Evolutionary conservation across 2,888 invertebrate species (phyloP), one percentile per base, ranked within the genome.

Genomic region (Scelioninae gen. 2): DNA sequence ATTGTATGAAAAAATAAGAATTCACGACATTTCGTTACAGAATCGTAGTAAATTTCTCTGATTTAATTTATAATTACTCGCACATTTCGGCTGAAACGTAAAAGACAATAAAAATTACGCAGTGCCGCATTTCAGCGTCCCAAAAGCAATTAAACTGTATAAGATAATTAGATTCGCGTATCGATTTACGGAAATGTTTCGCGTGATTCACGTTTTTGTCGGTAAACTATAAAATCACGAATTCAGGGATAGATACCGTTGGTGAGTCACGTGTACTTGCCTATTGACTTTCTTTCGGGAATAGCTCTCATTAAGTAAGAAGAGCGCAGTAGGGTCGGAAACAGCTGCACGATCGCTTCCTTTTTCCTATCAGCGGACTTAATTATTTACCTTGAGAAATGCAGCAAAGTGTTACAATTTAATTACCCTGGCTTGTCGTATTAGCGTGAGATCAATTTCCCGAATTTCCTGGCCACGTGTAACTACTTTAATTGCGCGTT

Each of bases 171-270:
- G 33, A 9, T 15, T 15, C 2, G 16, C 2, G 19, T 71, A 72
- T 72, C 53, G 72, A 72, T 72, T 67, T 55, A 53, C 25, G 25
- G 60, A 43, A 46, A 72, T 53, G 33, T 72, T 65, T 72, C 11
- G 72, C 61, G 61, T 72, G 65, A 72, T 72, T 72, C 72, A 61
- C 50, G 37, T 52, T 61, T 64, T 39, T 65, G 48, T 58, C 48
- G 18, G 45, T 39, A 39, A 71, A 71, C 71, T 71, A 71, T 64
- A 64, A 71, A 71, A 65, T 71, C 71, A 65, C 58, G 37, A 64
- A 60, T 64, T 61, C 64, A 65, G 70, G 58, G 64, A 50, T 64
- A 64, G 64, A 43, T 35, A 52, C 52, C 52, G 25, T 6, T 19
- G 64, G 31, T 71, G 70, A 71, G 57, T 71, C 70, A 70, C 48